Conservation (phyloP, 37 sponge, comb jelly and placozoan genomes). For the Ephydatia muelleri region DNA sequence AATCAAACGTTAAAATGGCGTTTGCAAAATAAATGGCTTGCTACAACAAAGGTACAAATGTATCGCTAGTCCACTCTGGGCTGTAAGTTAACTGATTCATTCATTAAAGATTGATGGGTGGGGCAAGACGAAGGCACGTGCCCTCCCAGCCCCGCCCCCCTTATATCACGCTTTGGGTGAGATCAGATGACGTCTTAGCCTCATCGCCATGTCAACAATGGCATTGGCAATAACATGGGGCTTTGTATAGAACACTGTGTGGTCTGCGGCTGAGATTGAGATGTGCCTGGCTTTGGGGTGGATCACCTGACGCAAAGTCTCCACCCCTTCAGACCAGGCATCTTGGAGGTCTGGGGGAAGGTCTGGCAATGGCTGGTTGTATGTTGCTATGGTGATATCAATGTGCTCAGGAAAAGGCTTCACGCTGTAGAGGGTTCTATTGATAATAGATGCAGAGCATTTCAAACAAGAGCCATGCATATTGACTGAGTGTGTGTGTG, state of each 20-base stretch:
- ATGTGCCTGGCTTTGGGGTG: slow-evolving; percentile 17
- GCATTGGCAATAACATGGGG: slow-evolving; percentile 18
- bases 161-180: not conserved
- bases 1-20: too few relatives aligned
- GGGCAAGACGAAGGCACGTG: too few relatives aligned
- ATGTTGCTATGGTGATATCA: slow-evolving; percentile 58
- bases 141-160: too few relatives aligned
- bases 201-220: slow-evolving; percentile 19
- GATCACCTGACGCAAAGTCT: slow-evolving; percentile 5
- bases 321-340: slow-evolving; percentile 29
- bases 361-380: not conserved
- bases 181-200: not conserved
- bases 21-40: too few relatives aligned
- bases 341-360: slow-evolving; percentile 5
- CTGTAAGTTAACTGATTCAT: too few relatives aligned
- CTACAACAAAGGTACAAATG: too few relatives aligned
- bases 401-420: slow-evolving; percentile 61
- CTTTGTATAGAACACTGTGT: slow-evolving; percentile 33
- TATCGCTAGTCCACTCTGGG: too few relatives aligned
- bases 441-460: too few relatives aligned
- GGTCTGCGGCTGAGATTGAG: slow-evolving; percentile 32
- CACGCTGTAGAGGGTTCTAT: slow-evolving; percentile 49
- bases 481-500: not conserved
- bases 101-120: too few relatives aligned
- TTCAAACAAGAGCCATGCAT: too few relatives aligned